Conservation (phyloP, 2,113 vertebrate species). For the Etia nguti region DNA sequence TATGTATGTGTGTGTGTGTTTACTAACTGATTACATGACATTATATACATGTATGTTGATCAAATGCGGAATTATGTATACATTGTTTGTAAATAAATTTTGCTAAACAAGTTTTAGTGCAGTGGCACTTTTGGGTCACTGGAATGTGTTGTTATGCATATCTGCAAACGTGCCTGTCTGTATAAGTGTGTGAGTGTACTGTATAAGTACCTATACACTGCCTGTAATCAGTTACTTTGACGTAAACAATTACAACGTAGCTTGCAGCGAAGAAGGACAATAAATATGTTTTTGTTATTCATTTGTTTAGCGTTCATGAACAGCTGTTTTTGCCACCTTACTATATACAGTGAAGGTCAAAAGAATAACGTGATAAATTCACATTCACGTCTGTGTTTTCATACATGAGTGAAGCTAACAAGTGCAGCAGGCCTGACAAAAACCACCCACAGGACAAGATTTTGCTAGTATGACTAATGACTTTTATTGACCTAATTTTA, state of each 20-base stretch:
- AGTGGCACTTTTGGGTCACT: neutral
- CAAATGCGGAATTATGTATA: neutral
- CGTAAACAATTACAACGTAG: neutral
- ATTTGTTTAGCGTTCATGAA: neutral
- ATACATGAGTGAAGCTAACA: neutral
- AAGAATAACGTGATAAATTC: neutral
- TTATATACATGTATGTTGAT: neutral
- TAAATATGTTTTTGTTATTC: neutral
- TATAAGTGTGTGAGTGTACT: neutral
- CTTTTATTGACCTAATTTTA: neutral
- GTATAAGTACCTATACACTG: neutral
- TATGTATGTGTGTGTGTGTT: rapidly evolving
- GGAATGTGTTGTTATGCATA: neutral
- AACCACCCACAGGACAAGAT: neutral
- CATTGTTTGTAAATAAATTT: neutral
- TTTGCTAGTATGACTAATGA: neutral
- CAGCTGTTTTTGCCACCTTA: rapidly evolving
- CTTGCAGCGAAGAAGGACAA: neutral
- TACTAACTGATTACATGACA: neutral
- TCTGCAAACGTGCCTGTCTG: no score
- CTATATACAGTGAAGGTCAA: neutral
- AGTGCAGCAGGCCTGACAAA: neutral
- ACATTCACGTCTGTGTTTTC: neutral
- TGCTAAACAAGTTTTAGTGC: neutral
- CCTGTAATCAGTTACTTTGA: neutral